phyloP scores from a whole-genome alignment of 2,113 vertebrate genomes.

The Steatornis caripensis region DNA sequence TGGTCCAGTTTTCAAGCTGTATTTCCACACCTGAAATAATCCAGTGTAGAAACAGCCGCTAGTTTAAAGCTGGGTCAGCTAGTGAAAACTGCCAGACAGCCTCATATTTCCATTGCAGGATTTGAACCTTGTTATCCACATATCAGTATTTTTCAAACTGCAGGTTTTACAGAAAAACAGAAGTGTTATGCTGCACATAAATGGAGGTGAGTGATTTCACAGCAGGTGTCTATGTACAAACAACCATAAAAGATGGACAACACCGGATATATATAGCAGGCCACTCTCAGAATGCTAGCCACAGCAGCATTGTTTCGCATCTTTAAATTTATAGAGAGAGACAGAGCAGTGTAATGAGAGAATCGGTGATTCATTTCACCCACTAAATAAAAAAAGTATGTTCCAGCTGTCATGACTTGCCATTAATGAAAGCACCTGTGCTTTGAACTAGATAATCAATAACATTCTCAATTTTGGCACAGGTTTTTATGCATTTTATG shows the following conservation, averaged over 20 bases:
- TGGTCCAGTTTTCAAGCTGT: neutral
- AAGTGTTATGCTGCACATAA: neutral
- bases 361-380: slow-evolving; percentile 24
- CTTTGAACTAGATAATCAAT: slow-evolving; percentile 54
- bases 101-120: neutral
- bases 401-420: slow-evolving; percentile 18
- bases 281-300: neutral
- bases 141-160: neutral
- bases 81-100: neutral
- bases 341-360: neutral
- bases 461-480: neutral
- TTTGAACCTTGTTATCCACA: neutral
- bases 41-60: neutral
- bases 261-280: neutral
- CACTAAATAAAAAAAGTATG: slow-evolving; percentile 38
- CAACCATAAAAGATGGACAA: neutral
- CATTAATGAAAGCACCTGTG: slow-evolving; percentile 37
- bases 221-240: neutral
- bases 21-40: slow-evolving; percentile 3
- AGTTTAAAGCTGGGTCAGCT: neutral
- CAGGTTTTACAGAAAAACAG: neutral
- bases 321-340: neutral
- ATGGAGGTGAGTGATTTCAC: neutral
- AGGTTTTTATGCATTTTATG: neutral
- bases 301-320: neutral